These are phyloP conservation scores for Carollia perspicillata DNA, from an alignment of 2,113 vertebrate species.

Conservation along the genomic window DNA sequence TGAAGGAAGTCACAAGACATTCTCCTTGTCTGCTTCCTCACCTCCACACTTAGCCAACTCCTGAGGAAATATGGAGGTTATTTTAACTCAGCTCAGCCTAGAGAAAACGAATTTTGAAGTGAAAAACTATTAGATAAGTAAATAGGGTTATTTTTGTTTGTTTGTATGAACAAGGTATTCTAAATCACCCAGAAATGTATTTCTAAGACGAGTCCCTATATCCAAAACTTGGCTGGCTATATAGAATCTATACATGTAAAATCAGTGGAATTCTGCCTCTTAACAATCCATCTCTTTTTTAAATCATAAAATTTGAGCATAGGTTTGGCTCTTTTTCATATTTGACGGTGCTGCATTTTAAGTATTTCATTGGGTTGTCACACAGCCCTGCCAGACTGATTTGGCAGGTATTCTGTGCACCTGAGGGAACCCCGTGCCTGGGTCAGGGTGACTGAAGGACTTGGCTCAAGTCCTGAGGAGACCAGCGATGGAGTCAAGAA, in stretches of 20 bases:
- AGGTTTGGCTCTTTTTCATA: background rate
- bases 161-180: background rate
- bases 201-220: background rate
- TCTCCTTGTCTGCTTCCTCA: background rate
- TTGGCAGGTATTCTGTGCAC: background rate
- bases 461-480: background rate
- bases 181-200: background rate
- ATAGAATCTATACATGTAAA: background rate
- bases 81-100: background rate
- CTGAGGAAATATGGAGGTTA: background rate
- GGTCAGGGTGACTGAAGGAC: background rate
- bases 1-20: background rate
- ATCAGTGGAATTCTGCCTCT: background rate
- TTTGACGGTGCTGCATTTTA: background rate
- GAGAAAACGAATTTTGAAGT: background rate
- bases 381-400: background rate
- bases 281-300: background rate
- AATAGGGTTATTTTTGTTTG: background rate
- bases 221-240: background rate
- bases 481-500: background rate
- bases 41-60: background rate
- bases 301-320: background rate
- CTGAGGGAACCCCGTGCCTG: background rate
- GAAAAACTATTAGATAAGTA: background rate
- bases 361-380: background rate